Evolutionary conservation across 2,113 vertebrate genomes (phyloP).

Genomic region (Bagarius yarrelli): DNA sequence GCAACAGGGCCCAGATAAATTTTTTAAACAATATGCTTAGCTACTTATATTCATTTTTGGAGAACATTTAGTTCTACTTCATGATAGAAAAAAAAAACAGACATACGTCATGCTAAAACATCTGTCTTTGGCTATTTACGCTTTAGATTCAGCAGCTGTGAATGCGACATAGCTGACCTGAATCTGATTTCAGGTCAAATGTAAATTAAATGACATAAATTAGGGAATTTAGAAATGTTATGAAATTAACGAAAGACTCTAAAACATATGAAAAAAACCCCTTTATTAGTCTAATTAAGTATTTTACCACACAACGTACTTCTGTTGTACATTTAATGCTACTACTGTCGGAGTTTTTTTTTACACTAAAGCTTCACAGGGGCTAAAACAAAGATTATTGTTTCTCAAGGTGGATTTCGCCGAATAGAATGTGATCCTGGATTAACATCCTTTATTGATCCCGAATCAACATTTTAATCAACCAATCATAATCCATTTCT

Average conservation of each 20-base stretch:
- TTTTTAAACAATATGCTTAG: not conserved
- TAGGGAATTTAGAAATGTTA: no score
- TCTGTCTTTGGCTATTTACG: slow-evolving; percentile 34
- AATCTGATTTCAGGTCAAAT: no score
- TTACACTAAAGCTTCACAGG: no score
- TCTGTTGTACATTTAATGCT: not conserved
- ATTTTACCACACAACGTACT: not conserved
- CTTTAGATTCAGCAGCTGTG: slow-evolving; percentile 41
- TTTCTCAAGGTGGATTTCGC: no score
- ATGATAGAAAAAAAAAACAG: not conserved
- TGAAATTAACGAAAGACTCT: no score
- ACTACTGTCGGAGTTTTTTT: not conserved
- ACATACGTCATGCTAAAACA: slow-evolving; percentile 26
- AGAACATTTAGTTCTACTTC: not conserved
- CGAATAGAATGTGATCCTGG: no score
- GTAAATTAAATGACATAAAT: no score
- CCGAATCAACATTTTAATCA: no score
- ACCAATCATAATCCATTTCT: no score
- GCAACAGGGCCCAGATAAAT: not conserved
- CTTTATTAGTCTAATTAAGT: not conserved
- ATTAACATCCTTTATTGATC: no score
- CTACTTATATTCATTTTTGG: not conserved
- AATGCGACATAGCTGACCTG: slow-evolving; percentile 26
- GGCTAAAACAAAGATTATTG: no score
- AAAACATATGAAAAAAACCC: not conserved